Evolutionary conservation across 2,888 invertebrate genomes (phyloP).

Genomic region (Baccha elongata): DNA sequence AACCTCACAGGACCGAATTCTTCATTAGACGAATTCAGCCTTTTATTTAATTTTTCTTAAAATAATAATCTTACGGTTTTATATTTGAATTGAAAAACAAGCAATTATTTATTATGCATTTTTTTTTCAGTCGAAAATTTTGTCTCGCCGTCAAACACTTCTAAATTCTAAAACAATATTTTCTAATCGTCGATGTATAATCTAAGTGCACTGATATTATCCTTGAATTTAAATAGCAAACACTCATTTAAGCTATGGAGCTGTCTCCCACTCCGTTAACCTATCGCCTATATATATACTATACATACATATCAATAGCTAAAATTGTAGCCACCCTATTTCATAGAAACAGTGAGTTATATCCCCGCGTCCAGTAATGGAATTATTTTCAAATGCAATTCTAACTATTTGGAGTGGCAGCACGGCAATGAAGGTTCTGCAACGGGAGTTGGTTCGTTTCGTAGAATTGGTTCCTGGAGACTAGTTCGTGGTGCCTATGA

Average conservation of each 20-base stretch:
- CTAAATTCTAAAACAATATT: conserved; percentile 28
- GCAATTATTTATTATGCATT: no score
- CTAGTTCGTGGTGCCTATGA: conserved; percentile 40
- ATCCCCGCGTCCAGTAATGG: conserved; percentile 42
- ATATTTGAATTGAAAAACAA: no score
- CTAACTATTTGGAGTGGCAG: conserved; percentile 56
- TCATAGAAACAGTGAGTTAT: conserved; percentile 1
- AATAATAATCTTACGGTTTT: no score
- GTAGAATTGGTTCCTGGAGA: neutral
- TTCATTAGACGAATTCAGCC: no score
- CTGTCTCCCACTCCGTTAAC: neutral
- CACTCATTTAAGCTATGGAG: conserved; percentile 52
- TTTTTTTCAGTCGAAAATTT: no score
- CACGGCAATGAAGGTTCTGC: neutral
- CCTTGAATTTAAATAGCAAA: conserved; percentile 68
- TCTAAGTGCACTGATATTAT: conserved; percentile 66
- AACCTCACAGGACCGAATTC: no score
- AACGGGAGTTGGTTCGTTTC: neutral
- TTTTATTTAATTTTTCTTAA: no score
- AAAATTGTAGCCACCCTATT: neutral
- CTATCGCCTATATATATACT: neutral
- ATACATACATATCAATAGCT: no score
- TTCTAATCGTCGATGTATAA: conserved; percentile 62
- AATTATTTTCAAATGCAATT: conserved; percentile 65
- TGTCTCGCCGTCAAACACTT: conserved; percentile 12